Conservation (phyloP, 2,888 invertebrate species). For the Octodonta nipae region DNA sequence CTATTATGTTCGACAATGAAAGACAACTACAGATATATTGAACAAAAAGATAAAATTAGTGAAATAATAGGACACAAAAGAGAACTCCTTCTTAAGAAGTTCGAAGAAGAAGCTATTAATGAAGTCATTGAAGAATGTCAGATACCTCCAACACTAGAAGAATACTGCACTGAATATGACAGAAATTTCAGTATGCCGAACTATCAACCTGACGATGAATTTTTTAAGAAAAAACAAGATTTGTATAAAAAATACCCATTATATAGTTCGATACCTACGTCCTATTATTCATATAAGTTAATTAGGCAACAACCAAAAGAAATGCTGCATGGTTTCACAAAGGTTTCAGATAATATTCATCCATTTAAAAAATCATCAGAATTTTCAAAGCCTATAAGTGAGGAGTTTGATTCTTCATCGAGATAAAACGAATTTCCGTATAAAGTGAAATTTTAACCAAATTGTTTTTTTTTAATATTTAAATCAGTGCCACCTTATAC, state of each 20-base stretch:
- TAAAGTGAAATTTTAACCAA: no score
- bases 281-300: constrained; percentile 2
- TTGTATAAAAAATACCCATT: constrained; percentile 1
- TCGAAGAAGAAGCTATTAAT: constrained; percentile 3
- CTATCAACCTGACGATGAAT: no score
- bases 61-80: neutral
- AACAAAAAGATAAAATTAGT: neutral
- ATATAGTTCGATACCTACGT: constrained; percentile 1
- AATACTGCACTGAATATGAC: constrained; percentile 3
- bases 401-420: constrained; percentile 3
- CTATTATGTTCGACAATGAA: constrained; percentile 1
- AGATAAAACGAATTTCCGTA: no score
- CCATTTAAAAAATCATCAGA: constrained; percentile 3
- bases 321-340: neutral
- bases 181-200: constrained; percentile 3
- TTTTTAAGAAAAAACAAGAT: neutral
- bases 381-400: constrained; percentile 3
- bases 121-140: neutral
- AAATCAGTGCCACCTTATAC: no score
- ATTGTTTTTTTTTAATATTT: no score
- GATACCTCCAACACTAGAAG: neutral
- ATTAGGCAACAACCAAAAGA: neutral
- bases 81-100: neutral
- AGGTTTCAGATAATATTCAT: neutral
- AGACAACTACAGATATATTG: neutral